Evolutionary conservation across 2,888 invertebrate species (phyloP).

Genomic region (Nematopogon swammerdamellus): DNA sequence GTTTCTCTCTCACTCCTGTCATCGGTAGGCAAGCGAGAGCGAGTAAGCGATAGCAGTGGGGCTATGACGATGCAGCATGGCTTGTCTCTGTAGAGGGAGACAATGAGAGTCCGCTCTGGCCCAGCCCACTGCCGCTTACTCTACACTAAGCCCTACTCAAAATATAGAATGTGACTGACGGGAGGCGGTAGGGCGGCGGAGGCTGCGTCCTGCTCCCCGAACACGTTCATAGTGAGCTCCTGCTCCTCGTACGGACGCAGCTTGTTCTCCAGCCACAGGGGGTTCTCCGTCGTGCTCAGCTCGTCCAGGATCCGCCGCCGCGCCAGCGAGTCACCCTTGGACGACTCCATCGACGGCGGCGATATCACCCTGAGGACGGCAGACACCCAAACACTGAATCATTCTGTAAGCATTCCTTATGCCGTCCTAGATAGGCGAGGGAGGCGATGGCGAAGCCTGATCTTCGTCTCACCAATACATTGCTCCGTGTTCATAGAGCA

Average conservation of each 20-base stretch:
- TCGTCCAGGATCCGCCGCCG: conserved; percentile 82
- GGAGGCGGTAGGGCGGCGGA: conserved; percentile 18
- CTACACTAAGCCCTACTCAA: neutral
- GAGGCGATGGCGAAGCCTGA: no score
- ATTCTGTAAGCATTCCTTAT: conserved; percentile 2
- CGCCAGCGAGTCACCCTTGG: conserved; percentile 79
- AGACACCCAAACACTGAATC: conserved; percentile 2
- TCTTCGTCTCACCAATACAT: no score
- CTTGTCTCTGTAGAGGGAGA: no score
- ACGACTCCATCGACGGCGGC: conserved; percentile 74
- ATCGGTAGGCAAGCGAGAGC: no score
- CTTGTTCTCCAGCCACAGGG: conserved; percentile 90
- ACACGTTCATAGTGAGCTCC: conserved; percentile 91
- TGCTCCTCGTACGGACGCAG: conserved; percentile 88
- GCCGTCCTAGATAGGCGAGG: no score
- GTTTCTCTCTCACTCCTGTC: no score
- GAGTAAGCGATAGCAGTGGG: no score
- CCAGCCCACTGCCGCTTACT: neutral
- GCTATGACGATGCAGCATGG: no score
- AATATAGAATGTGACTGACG: neutral
- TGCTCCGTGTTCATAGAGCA: no score
- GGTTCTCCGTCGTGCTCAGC: conserved; percentile 87
- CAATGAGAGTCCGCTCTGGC: no score
- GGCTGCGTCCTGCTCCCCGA: conserved; percentile 54
- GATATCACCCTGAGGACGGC: conserved; percentile 68